These are phyloP conservation scores for Cataglyphis cursor DNA, from an alignment of 2,888 invertebrate genomes.

Conservation along the genomic window DNA sequence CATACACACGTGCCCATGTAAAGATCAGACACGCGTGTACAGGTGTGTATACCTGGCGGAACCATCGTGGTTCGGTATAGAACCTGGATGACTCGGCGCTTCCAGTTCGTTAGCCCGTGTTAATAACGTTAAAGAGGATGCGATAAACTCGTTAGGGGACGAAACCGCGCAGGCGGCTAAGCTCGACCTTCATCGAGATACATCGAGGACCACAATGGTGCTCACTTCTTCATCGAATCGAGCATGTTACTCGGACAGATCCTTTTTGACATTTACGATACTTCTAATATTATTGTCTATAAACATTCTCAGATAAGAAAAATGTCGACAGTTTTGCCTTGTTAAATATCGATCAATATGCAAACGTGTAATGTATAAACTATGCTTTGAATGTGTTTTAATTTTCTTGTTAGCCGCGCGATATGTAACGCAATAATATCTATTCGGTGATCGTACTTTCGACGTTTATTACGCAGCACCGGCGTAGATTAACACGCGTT, in stretches of 20 bases:
- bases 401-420: background rate
- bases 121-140: constrained; percentile 83
- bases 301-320: background rate
- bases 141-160: constrained; percentile 81
- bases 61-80: constrained; percentile 66
- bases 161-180: constrained; percentile 68
- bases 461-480: constrained; percentile 30
- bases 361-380: background rate
- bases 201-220: constrained; percentile 4
- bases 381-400: constrained; percentile 1
- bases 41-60: constrained; percentile 68
- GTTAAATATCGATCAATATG: background rate
- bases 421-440: constrained; percentile 15
- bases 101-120: constrained; percentile 82
- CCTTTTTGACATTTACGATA: background rate
- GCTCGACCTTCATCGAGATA: constrained; percentile 59
- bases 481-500: constrained; percentile 44
- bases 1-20: constrained; percentile 48
- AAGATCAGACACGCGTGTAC: constrained; percentile 54
- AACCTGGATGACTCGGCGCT: constrained; percentile 81
- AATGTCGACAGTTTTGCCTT: background rate
- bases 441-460: constrained; percentile 14
- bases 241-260: constrained; percentile 17
- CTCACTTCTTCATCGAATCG: constrained; percentile 32
- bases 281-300: background rate